These are phyloP conservation scores for Ctenoplectra terminalis DNA, from an alignment of 1,140 invertebrate species.

Conservation along the genomic window DNA sequence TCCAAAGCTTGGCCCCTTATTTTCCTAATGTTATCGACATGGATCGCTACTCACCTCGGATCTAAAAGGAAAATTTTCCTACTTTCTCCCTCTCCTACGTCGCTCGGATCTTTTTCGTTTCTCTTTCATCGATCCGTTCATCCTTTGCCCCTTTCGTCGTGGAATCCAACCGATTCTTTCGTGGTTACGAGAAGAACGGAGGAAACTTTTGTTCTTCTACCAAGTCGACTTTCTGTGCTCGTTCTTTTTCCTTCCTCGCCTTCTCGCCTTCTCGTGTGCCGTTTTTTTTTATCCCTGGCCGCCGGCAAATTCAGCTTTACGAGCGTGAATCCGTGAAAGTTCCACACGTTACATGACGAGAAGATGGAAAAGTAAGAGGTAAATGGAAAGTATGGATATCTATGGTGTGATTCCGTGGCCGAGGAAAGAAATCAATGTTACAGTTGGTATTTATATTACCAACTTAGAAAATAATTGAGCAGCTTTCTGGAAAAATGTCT, in stretches of 20 bases:
- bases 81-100: background rate
- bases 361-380: constrained; percentile 37
- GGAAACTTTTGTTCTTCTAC: constrained; percentile 56
- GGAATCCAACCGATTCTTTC: constrained; percentile 44
- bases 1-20: constrained; percentile 13
- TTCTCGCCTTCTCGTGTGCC: constrained; percentile 12
- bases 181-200: constrained; percentile 35
- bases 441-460: background rate
- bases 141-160: background rate
- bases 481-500: too few species aligned
- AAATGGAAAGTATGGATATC: constrained; percentile 34
- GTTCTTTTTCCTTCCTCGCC: constrained; percentile 20
- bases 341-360: constrained; percentile 24
- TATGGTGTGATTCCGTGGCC: background rate
- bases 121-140: constrained; percentile 4
- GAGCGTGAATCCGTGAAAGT: constrained; percentile 62
- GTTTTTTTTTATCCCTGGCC: constrained; percentile 47
- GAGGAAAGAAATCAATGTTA: background rate
- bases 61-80: constrained; percentile 59
- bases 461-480: too few species aligned
- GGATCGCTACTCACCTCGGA: constrained; percentile 57
- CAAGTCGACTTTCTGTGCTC: constrained; percentile 44
- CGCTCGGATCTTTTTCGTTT: background rate
- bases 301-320: constrained; percentile 72
- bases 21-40: constrained; percentile 54